Base-by-base conservation (phyloP, 2,888 invertebrate genomes). In the Cybosia mesomella region DNA sequence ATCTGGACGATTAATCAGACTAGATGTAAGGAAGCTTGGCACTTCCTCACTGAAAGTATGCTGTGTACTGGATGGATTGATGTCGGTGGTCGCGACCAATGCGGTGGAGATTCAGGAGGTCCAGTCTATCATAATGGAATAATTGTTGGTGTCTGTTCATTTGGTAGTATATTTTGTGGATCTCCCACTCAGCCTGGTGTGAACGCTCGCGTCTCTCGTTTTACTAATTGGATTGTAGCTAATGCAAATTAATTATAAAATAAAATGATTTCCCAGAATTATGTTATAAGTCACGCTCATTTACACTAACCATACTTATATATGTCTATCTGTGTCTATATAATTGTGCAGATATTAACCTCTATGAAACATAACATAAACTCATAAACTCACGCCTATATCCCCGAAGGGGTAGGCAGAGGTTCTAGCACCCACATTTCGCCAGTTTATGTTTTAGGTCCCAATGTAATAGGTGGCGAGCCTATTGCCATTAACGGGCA, bases 11-110 rank as follows among this genome's bases (percentile, higher is more conserved):
- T 90, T 4, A 88, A 87, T 75, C 83, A 83, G 24, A 64, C 57
- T 9, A 70, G 59, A 10, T 91, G 91, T 63, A 18, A 22, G n/a
- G 9, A 58, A 18, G 32, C n/a, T n/a, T 58, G 32, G 28, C 53
- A 8, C 82, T 86, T n/a, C 88, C 65, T 87, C 21, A 87, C 85
- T 15, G 82, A 81, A 67, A 87, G 87, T 70, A 89, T 89, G 88
- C 21, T 89, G 73, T 89, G 88, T 74, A 79, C 86, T n/a, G 88
- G 88, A 11, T 83, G 82, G 81, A 77, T 87, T 21, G 81, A 85
- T 60, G 77, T 83, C 7, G 85, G 83, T 7, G 87, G 85, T n/a
- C 83, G 85, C 21, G 84, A 82, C 66, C 83, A 84, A 66, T 87
- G 87, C 79, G 71, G 73, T 58, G 85, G 83, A 57, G 89, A 89